Percentiles rank a stretch among this genome's conserved stretches.
phyloP scores from a whole-genome alignment of 2,888 invertebrate genomes.

The Lamellibrachia columna region DNA sequence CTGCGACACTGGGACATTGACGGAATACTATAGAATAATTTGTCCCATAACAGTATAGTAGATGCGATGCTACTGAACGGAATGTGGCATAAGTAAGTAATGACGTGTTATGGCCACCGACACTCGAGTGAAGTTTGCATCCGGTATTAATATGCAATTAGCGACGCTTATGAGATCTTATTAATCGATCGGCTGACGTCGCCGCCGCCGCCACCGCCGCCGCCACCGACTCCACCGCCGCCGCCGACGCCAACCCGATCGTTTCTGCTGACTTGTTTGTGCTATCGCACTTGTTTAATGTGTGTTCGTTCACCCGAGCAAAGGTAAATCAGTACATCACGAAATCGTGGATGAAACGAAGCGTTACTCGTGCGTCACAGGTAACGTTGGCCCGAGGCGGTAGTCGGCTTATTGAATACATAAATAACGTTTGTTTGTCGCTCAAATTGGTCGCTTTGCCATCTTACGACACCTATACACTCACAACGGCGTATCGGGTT shows the following conservation, averaged over 20 bases:
- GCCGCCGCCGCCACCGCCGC: not conserved
- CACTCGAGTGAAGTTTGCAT: not conserved
- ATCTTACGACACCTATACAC: not conserved
- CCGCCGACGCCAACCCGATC: not conserved
- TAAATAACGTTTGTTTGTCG: not conserved
- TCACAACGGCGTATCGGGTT: not conserved
- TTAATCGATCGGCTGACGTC: not conserved
- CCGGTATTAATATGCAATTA: not conserved
- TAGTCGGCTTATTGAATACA: not conserved
- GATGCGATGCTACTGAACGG: not conserved
- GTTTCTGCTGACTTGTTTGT: not conserved
- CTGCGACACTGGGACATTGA: too few relatives aligned
- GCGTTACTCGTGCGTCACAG: not conserved
- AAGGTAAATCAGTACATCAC: not conserved
- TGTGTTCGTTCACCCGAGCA: not conserved
- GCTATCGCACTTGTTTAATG: not conserved
- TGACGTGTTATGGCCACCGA: not conserved
- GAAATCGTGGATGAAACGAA: not conserved
- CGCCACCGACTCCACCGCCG: not conserved
- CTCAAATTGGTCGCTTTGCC: not conserved
- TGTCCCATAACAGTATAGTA: not conserved
- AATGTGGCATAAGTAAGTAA: not conserved
- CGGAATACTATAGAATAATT: too few relatives aligned
- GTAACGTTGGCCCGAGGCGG: not conserved
- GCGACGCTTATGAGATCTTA: not conserved